Percentiles rank a stretch among this genome's conserved stretches.
Evolutionary conservation across 35 echinoderm and acorn worm genomes (phyloP).

Genomic region (Nesometra sesokonis): DNA sequence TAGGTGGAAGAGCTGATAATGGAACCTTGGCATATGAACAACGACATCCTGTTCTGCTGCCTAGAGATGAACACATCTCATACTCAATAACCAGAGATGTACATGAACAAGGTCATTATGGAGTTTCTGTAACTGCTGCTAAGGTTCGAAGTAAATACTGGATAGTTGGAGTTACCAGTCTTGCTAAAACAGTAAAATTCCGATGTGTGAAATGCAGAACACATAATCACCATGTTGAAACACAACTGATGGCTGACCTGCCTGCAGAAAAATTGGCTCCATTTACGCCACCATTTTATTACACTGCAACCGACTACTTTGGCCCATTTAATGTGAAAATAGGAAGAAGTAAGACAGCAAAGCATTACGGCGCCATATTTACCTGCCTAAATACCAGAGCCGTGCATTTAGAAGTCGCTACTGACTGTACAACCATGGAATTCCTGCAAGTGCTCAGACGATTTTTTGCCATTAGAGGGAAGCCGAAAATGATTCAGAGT

Average conservation of each 20-base stretch:
- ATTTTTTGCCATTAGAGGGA: constrained; percentile 41
- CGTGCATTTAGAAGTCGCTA: constrained; percentile 49
- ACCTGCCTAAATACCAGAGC: constrained; percentile 54
- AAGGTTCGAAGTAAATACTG: constrained; percentile 34
- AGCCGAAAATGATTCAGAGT: constrained; percentile 7
- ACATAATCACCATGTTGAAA: background rate
- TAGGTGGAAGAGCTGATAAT: constrained; percentile 28
- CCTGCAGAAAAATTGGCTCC: constrained; percentile 20
- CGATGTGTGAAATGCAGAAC: constrained; percentile 33
- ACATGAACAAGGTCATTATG: constrained; percentile 36
- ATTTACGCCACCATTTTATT: constrained; percentile 43
- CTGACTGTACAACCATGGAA: constrained; percentile 42
- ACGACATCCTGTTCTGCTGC: constrained; percentile 40
- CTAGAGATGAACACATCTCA: constrained; percentile 25
- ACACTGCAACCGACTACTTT: constrained; percentile 52
- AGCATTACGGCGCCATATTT: constrained; percentile 48
- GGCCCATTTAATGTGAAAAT: constrained; percentile 43
- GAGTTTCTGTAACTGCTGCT: constrained; percentile 1
- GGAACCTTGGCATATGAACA: constrained; percentile 18
- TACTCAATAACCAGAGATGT: constrained; percentile 18
- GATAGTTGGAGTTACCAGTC: constrained; percentile 20
- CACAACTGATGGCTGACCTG: no score
- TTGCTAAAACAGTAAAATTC: constrained; percentile 44
- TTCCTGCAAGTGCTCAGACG: constrained; percentile 37
- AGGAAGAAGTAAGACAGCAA: constrained; percentile 33